A percentile compares a stretch with the other conserved stretches of the same genome.
Conservation (phyloP, 2,888 invertebrate species). For the Diachrysia chrysitis region DNA sequence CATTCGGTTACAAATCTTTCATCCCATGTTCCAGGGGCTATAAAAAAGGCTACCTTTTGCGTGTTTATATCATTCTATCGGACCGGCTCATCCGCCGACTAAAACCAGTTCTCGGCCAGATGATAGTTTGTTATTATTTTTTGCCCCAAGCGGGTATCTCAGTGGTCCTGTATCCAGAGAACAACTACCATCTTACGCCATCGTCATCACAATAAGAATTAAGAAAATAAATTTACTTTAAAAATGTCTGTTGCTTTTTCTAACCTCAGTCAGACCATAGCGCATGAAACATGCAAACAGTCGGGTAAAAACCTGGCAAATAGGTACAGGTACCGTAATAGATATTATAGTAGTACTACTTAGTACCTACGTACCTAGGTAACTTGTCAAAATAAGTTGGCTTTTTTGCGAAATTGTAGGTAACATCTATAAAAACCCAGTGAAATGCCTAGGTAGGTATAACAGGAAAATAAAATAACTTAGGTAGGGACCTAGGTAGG, state of each 20-base stretch:
- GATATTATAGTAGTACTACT: too few species aligned
- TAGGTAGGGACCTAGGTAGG: too few species aligned
- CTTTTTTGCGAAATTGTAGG: background rate
- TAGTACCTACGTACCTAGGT: too few species aligned
- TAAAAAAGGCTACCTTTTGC: conserved; percentile 75
- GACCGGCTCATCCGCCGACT: conserved; percentile 73
- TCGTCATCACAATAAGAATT: conserved; percentile 46
- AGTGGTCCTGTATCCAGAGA: conserved; percentile 60
- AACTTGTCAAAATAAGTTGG: too few species aligned
- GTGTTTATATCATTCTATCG: conserved; percentile 76
- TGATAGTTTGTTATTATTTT: conserved; percentile 86
- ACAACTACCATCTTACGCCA: conserved; percentile 64
- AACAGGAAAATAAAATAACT: too few species aligned
- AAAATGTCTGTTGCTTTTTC: too few species aligned
- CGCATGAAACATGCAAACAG: conserved; percentile 19
- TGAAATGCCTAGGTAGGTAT: too few species aligned
- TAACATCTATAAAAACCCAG: too few species aligned
- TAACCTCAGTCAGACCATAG: too few species aligned
- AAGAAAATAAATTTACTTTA: conserved; percentile 45
- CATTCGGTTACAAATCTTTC: conserved; percentile 51
- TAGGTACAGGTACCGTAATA: too few species aligned
- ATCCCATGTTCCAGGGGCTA: conserved; percentile 46
- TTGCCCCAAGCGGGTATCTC: conserved; percentile 69
- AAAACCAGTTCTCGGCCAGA: conserved; percentile 82
- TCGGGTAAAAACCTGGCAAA: conserved; percentile 15